These are phyloP conservation scores for Nasonia oneida DNA, from an alignment of 2,888 invertebrate species.

Conservation along the genomic window DNA sequence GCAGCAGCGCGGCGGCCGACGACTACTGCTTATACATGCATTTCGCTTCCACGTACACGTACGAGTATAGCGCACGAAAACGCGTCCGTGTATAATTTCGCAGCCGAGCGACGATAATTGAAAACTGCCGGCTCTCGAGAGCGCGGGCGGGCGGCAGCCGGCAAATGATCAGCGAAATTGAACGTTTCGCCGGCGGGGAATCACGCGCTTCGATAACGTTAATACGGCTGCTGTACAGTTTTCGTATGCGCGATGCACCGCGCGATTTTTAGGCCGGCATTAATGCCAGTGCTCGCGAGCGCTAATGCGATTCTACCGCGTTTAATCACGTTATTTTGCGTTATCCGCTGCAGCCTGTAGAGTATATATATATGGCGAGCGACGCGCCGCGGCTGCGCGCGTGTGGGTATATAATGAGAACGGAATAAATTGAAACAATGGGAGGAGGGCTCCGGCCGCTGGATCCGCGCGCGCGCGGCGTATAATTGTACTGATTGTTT, in stretches of 20 bases:
- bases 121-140: slow-evolving; percentile 56
- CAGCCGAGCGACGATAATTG: slow-evolving; percentile 59
- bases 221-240: slow-evolving; percentile 23
- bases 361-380: no score
- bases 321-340: slow-evolving; percentile 45
- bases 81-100: neutral
- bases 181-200: slow-evolving; percentile 45
- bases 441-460: neutral
- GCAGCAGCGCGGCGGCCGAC: neutral
- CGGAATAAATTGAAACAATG: slow-evolving; percentile 49
- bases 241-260: neutral
- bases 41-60: neutral
- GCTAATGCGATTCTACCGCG: slow-evolving; percentile 38
- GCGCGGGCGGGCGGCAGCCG: neutral
- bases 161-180: slow-evolving; percentile 58
- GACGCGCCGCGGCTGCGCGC: neutral
- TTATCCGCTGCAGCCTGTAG: neutral
- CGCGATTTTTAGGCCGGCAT: slow-evolving; percentile 34
- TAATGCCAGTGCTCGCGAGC: slow-evolving; percentile 9
- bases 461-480: neutral
- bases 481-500: slow-evolving; percentile 8
- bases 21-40: slow-evolving; percentile 1
- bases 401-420: neutral
- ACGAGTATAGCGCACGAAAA: neutral
- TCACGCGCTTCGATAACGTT: slow-evolving; percentile 45